Evolutionary conservation across 2,797 vertebrate species (phyloP).

Genomic region (Nannoperca australis): DNA sequence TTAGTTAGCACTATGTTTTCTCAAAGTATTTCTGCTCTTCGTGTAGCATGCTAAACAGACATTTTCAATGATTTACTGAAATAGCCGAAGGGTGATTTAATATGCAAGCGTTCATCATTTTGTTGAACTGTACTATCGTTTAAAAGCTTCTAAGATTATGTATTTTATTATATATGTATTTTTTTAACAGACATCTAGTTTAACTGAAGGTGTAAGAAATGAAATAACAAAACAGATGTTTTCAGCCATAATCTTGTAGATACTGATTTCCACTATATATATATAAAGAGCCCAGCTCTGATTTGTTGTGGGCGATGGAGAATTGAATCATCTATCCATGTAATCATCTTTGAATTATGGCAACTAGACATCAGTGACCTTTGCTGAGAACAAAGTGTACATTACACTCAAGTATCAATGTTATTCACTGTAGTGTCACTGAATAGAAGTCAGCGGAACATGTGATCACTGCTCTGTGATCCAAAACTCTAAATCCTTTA

Average conservation of each 20-base stretch:
- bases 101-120: not conserved
- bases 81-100: not conserved
- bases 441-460: not conserved
- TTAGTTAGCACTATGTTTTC: not conserved
- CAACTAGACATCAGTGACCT: not conserved
- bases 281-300: not conserved
- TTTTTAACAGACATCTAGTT: too few relatives aligned
- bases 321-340: too few relatives aligned
- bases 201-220: too few relatives aligned
- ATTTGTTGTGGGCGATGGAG: not conserved
- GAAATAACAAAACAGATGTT: too few relatives aligned
- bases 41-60: not conserved
- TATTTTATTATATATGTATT: too few relatives aligned
- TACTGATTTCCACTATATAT: not conserved
- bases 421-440: not conserved
- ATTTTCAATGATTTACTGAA: not conserved
- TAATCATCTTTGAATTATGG: not conserved
- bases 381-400: too few relatives aligned
- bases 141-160: too few relatives aligned
- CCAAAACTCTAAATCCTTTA: not conserved
- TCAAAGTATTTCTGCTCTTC: not conserved
- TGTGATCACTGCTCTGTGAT: not conserved
- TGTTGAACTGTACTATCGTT: too few relatives aligned
- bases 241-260: too few relatives aligned
- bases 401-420: not conserved